Percentiles rank a stretch among this genome's conserved stretches.
Evolutionary conservation across 2,113 vertebrate species (phyloP).

Genomic region (Osmerus eperlanus): DNA sequence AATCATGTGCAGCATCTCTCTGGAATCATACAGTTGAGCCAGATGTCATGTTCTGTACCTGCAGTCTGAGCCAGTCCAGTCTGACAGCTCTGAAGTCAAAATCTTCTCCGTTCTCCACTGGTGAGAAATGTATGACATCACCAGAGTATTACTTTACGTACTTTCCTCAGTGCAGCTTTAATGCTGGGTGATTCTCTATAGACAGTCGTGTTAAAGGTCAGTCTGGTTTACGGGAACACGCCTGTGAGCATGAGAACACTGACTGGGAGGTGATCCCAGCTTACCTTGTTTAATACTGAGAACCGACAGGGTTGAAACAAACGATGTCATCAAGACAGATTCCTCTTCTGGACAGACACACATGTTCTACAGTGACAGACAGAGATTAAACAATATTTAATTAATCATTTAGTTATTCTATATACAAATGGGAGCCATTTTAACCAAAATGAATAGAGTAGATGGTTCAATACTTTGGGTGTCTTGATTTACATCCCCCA

Average conservation of each 20-base stretch:
- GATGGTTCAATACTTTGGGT: no score
- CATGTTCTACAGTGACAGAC: conserved; percentile 74
- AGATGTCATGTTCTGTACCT: conserved; percentile 66
- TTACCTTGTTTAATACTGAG: conserved; percentile 85
- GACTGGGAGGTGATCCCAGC: neutral
- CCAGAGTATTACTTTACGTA: neutral
- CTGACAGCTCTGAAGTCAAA: conserved; percentile 84
- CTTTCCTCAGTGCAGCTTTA: neutral
- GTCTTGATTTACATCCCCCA: no score
- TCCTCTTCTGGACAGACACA: conserved; percentile 94
- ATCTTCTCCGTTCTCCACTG: conserved; percentile 80
- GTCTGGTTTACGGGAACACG: neutral
- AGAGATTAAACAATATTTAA: no score
- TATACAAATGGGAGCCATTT: no score
- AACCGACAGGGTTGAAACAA: conserved; percentile 83
- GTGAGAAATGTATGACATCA: conserved; percentile 8
- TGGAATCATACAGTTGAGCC: neutral
- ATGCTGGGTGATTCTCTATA: neutral
- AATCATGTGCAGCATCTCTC: neutral
- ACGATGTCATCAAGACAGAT: conserved; percentile 86
- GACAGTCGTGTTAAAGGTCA: neutral
- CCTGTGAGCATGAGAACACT: neutral
- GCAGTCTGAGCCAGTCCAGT: conserved; percentile 90
- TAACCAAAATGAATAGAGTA: no score
- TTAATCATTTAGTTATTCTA: no score